Conservation (phyloP, 30 jellyfish, hydroid and myxozoan species). For the Cassiopea andromeda region DNA sequence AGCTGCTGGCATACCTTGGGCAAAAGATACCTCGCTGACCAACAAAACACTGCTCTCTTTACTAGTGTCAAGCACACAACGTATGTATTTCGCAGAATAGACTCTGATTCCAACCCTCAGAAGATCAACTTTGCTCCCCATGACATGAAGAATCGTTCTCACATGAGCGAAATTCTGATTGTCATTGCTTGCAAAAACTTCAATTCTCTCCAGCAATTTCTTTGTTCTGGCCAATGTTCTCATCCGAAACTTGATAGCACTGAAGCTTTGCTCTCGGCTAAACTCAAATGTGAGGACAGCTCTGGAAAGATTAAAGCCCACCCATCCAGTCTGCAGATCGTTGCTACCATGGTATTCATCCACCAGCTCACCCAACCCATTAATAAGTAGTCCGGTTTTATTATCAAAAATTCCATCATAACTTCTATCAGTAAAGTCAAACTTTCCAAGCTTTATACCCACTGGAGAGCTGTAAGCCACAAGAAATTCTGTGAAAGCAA, state of each 20-base stretch:
- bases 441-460: conserved; percentile 59
- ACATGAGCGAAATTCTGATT: conserved; percentile 25
- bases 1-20: conserved; percentile 29
- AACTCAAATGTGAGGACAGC: conserved; percentile 34
- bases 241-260: conserved; percentile 19
- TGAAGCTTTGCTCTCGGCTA: conserved; percentile 32
- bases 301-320: conserved; percentile 45
- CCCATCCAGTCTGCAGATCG: conserved; percentile 69
- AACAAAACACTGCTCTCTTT: conserved; percentile 13
- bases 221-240: conserved; percentile 33
- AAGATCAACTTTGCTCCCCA: not conserved
- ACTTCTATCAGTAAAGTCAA: conserved; percentile 64
- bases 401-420: conserved; percentile 44
- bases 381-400: not conserved
- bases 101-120: conserved; percentile 21
- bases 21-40: conserved; percentile 68
- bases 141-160: conserved; percentile 8
- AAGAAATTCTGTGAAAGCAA: conserved; percentile 16
- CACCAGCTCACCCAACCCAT: conserved; percentile 65
- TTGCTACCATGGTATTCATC: conserved; percentile 64
- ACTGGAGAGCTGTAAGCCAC: conserved; percentile 54
- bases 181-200: conserved; percentile 45
- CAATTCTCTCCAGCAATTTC: conserved; percentile 20
- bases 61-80: conserved; percentile 6
- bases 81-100: conserved; percentile 27